Conservation (phyloP, 2,888 invertebrate species). For the Isoperla grammatica region DNA sequence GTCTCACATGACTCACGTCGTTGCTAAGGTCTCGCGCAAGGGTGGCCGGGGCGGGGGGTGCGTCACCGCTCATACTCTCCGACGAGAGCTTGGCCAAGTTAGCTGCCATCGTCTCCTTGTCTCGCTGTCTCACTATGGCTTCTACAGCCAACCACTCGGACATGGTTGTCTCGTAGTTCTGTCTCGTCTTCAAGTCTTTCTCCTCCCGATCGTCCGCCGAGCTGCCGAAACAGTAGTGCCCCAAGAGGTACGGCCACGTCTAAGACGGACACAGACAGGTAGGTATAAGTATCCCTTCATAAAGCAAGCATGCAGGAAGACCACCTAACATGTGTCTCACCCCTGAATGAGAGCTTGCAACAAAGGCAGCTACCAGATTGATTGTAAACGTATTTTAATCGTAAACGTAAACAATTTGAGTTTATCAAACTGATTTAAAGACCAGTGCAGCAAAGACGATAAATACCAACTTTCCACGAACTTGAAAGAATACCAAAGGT, state of each 20-base stretch:
- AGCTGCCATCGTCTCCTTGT: conserved; percentile 76
- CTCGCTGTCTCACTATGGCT: conserved; percentile 78
- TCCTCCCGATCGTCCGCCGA: conserved; percentile 58
- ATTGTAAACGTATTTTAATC: too few species aligned
- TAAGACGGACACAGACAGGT: too few species aligned
- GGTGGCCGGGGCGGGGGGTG: conserved; percentile 35
- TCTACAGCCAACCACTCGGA: conserved; percentile 95
- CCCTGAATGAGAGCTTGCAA: too few species aligned
- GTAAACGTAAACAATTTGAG: too few species aligned
- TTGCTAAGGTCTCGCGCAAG: conserved; percentile 50
- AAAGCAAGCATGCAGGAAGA: too few species aligned
- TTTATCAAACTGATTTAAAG: too few species aligned
- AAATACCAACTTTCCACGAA: too few species aligned
- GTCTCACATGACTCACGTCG: conserved; percentile 47
- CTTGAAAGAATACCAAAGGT: too few species aligned
- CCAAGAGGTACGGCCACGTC: conserved; percentile 86
- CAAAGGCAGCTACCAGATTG: too few species aligned
- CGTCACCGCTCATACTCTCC: conserved; percentile 58
- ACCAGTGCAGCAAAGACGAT: too few species aligned
- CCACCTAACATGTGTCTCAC: too few species aligned
- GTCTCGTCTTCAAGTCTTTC: conserved; percentile 61
- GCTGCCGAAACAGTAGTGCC: conserved; percentile 77
- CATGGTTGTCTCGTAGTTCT: conserved; percentile 84
- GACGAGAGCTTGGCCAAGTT: conserved; percentile 80
- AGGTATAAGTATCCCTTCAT: too few species aligned